These are phyloP conservation scores for Mormyrops boulengeri DNA, from an alignment of 2,797 vertebrate genomes.

Conservation along the genomic window DNA sequence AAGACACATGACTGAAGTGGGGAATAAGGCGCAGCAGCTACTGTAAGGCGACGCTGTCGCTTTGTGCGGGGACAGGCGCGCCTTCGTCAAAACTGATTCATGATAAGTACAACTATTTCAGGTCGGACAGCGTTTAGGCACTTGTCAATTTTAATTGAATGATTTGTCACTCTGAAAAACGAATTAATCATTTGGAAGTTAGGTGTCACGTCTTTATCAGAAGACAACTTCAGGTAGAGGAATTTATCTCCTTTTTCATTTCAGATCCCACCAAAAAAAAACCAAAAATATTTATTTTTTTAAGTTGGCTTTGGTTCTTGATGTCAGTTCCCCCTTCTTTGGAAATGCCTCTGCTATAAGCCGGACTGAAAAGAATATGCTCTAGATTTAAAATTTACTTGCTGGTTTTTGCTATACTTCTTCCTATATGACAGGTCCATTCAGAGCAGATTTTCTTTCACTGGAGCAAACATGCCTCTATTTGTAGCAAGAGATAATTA, in stretches of 20 bases:
- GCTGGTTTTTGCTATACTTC: conserved; percentile 45
- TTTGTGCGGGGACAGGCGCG: conserved; percentile 31
- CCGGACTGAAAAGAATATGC: conserved; percentile 26
- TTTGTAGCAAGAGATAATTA: conserved; percentile 23
- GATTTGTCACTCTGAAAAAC: conserved; percentile 58
- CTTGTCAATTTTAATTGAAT: conserved; percentile 59
- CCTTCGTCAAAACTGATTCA: conserved; percentile 49
- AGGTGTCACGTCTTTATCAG: conserved; percentile 47
- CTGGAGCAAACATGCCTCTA: conserved; percentile 7
- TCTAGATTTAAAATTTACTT: conserved; percentile 45
- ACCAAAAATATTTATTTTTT: not conserved
- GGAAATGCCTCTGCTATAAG: conserved; percentile 19
- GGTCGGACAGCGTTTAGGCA: conserved; percentile 54
- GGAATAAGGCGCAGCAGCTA: conserved; percentile 24
- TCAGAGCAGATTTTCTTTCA: conserved; percentile 17
- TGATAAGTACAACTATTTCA: conserved; percentile 44
- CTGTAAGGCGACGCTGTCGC: conserved; percentile 39
- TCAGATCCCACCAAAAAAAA: conserved; percentile 21
- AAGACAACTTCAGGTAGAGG: conserved; percentile 46
- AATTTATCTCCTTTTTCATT: conserved; percentile 26
- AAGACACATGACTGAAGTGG: conserved; percentile 28
- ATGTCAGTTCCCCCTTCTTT: conserved; percentile 30
- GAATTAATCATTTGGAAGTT: conserved; percentile 52
- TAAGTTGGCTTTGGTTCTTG: conserved; percentile 41
- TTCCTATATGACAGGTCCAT: conserved; percentile 35